These are phyloP conservation scores for Oenanthe melanoleuca DNA, from an alignment of 2,113 vertebrate genomes.

Conservation along the genomic window DNA sequence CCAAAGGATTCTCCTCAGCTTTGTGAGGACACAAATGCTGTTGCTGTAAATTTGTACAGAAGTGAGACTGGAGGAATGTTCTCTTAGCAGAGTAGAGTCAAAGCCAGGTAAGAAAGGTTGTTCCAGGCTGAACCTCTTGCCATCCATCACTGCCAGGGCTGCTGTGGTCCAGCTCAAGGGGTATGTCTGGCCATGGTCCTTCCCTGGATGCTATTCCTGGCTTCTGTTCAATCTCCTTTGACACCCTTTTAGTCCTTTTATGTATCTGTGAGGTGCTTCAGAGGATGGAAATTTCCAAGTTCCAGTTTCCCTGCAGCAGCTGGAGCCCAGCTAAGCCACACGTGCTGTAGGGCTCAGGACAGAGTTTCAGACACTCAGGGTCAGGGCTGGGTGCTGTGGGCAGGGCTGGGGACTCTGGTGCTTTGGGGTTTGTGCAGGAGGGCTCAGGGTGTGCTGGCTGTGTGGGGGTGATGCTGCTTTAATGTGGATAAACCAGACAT, in stretches of 20 bases:
- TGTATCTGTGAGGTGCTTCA: not conserved
- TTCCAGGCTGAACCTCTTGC: not conserved
- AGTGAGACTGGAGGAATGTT: not conserved
- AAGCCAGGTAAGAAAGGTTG: not conserved
- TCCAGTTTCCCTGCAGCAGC: not conserved
- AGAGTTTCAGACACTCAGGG: not conserved
- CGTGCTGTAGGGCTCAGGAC: not conserved
- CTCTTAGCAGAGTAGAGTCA: not conserved
- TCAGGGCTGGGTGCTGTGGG: not conserved
- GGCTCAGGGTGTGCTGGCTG: fast-evolving
- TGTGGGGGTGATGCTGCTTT: fast-evolving
- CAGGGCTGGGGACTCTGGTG: fast-evolving
- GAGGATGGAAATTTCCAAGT: slow-evolving; percentile 45
- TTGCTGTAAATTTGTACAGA: not conserved
- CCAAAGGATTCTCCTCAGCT: not conserved
- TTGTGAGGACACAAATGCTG: not conserved
- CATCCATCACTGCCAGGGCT: not conserved
- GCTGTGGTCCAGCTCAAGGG: not conserved
- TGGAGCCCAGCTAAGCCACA: not conserved
- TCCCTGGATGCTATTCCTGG: not conserved
- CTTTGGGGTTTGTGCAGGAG: not conserved
- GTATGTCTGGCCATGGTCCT: not conserved
- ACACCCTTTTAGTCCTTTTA: not conserved
- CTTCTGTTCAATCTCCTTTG: not conserved
- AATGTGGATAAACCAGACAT: not conserved